phyloP scores from a whole-genome alignment of 2,113 vertebrate species.

The Anarrhichthys ocellatus region DNA sequence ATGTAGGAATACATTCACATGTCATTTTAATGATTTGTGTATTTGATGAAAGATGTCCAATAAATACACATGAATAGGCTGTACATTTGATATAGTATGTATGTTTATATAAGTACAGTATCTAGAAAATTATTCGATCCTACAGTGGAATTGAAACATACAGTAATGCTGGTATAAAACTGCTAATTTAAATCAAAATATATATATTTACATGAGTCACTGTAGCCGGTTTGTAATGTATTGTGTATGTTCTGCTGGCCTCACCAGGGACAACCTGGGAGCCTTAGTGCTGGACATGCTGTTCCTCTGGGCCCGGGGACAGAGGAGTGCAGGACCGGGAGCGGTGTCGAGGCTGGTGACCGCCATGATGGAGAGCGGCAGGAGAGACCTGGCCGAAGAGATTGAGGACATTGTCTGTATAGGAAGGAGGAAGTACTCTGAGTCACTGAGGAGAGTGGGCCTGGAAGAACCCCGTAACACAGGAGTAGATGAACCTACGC shows the following conservation, averaged over 20 bases:
- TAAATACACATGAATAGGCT: background rate
- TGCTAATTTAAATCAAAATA: background rate
- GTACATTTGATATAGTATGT: background rate
- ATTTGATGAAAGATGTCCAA: background rate
- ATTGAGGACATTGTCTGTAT: conserved; percentile 87
- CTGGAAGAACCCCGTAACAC: conserved; percentile 78
- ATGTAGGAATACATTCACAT: background rate
- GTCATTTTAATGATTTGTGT: background rate
- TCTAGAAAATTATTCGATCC: background rate
- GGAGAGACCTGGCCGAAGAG: conserved; percentile 92
- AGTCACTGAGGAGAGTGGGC: conserved; percentile 88
- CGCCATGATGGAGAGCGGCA: conserved; percentile 88
- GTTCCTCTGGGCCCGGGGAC: conserved; percentile 90
- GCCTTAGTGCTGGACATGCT: conserved; percentile 91
- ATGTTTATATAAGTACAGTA: background rate
- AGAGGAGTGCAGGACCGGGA: conserved; percentile 81
- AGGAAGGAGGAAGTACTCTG: conserved; percentile 89
- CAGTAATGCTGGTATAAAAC: background rate
- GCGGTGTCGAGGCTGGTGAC: conserved; percentile 83
- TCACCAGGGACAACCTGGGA: conserved; percentile 87
- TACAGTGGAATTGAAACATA: background rate
- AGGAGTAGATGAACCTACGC: conserved; percentile 52
- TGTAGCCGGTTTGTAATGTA: background rate
- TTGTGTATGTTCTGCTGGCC: conserved; percentile 3
- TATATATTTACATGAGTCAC: background rate